These are phyloP conservation scores for Myotis daubentonii DNA, from an alignment of 2,797 vertebrate genomes.

Conservation along the genomic window DNA sequence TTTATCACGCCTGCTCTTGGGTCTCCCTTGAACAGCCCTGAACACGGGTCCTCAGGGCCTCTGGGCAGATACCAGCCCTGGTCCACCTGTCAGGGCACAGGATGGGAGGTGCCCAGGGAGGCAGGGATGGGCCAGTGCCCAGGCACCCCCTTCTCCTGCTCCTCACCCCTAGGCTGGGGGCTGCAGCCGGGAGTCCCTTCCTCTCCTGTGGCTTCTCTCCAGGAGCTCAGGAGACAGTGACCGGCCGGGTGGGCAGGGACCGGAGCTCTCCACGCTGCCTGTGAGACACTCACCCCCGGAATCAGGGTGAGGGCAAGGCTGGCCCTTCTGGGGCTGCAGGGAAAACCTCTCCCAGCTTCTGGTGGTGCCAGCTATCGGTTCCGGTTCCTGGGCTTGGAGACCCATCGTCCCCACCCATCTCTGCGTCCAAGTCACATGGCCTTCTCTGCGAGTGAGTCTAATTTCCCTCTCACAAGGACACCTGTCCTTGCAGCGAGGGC, in stretches of 20 bases:
- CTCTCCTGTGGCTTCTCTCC: neutral
- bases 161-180: too few relatives aligned
- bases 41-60: neutral
- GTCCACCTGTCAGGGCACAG: too few relatives aligned
- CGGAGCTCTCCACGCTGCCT: neutral
- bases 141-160: neutral
- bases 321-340: neutral
- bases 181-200: neutral
- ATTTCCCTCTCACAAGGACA: neutral
- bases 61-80: neutral
- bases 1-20: neutral
- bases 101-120: neutral
- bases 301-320: too few relatives aligned
- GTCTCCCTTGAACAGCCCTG: neutral
- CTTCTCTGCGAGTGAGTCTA: neutral
- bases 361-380: neutral
- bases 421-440: neutral
- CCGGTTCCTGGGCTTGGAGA: rapidly evolving
- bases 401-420: too few relatives aligned
- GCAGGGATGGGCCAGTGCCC: neutral
- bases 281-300: neutral
- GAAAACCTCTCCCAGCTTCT: neutral
- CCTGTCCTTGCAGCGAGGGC: neutral
- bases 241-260: rapidly evolving
- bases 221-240: too few relatives aligned